phyloP scores from a whole-genome alignment of 2,888 invertebrate genomes.

The Holacanthella duospinosa region DNA sequence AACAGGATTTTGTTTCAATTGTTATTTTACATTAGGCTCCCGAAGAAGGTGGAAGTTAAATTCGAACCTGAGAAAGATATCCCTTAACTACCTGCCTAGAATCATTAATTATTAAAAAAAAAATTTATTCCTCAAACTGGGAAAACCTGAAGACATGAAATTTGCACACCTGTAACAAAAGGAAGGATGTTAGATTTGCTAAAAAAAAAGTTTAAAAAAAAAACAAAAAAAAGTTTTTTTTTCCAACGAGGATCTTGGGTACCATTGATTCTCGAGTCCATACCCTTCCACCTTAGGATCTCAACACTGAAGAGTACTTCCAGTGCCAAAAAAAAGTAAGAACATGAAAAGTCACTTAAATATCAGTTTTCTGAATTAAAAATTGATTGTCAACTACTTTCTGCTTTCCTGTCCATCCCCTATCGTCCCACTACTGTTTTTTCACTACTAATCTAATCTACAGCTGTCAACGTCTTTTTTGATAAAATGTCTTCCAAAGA shows the following conservation, averaged over 20 bases:
- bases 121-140: neutral
- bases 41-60: neutral
- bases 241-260: neutral
- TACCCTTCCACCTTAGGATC: neutral
- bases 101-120: neutral
- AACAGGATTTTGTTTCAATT: constrained; percentile 1
- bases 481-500: neutral
- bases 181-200: too few relatives aligned
- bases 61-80: neutral
- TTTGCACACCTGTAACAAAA: constrained; percentile 4
- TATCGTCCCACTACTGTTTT: too few relatives aligned
- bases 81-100: neutral
- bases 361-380: neutral
- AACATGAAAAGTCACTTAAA: constrained; percentile 2
- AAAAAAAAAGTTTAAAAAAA: neutral
- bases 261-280: neutral
- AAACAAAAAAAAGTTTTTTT: neutral
- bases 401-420: neutral
- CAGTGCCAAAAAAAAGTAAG: neutral
- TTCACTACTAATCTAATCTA: too few relatives aligned
- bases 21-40: neutral
- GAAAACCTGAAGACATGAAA: neutral
- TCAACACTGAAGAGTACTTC: neutral
- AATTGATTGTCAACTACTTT: neutral
- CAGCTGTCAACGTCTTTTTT: too few relatives aligned